Conservation (phyloP, 2,888 invertebrate genomes). For the Micropterix aruncella region DNA sequence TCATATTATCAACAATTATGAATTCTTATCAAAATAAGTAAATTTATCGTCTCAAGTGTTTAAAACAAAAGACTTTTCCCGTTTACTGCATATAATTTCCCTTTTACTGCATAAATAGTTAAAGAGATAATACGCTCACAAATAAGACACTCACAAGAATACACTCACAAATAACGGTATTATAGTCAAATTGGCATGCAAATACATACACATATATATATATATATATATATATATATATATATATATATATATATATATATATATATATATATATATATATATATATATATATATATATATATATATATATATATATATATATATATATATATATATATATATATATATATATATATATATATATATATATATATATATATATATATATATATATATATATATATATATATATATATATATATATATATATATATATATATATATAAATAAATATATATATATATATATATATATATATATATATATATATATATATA, state of each 20-base stretch:
- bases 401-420: not conserved
- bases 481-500: conserved; percentile 1
- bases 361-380: no score
- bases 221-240: conserved; percentile 1
- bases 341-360: conserved; percentile 2
- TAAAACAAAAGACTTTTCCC: no score
- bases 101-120: no score
- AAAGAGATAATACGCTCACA: no score
- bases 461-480: not conserved
- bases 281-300: conserved; percentile 1
- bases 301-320: conserved; percentile 1
- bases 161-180: no score
- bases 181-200: no score
- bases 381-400: no score
- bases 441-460: not conserved
- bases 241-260: conserved; percentile 2
- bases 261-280: not conserved
- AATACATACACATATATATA: not conserved
- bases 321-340: conserved; percentile 6
- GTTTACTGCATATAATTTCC: no score
- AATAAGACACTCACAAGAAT: no score
- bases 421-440: not conserved
- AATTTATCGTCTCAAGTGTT: no score
- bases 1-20: no score
- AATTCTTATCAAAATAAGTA: no score